Conservation (phyloP, 1,140 invertebrate species). For the Sycobia sp. region DNA sequence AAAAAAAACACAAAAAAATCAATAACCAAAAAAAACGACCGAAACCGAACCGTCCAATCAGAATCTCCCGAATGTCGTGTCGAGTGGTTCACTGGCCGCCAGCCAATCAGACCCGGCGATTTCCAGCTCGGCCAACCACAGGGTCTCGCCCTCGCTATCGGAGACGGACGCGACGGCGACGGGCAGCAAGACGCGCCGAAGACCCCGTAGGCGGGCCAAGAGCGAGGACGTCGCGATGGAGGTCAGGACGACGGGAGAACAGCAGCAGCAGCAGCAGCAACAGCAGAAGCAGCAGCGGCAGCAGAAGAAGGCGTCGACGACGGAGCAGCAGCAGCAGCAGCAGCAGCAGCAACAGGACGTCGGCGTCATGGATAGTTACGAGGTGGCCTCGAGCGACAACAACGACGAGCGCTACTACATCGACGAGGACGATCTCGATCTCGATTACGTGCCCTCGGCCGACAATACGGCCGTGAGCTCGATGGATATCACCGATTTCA, state of each 20-base stretch:
- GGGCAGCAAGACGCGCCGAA: not conserved
- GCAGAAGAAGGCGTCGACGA: too few relatives aligned
- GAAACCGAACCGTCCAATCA: too few relatives aligned
- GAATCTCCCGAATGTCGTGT: conserved; percentile 47
- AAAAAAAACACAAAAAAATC: conserved; percentile 27
- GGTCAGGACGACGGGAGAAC: conserved; percentile 2
- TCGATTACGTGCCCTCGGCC: not conserved
- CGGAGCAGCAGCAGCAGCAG: too few relatives aligned
- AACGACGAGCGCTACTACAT: not conserved
- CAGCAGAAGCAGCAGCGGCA: too few relatives aligned
- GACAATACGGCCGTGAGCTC: conserved; percentile 31
- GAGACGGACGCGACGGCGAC: conserved; percentile 21
- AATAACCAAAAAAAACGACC: conserved; percentile 11
- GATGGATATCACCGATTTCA: conserved; percentile 35
- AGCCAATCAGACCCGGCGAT: conserved; percentile 57
- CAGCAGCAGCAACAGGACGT: too few relatives aligned
- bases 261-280: too few relatives aligned
- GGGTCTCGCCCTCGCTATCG: conserved; percentile 28
- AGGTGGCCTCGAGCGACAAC: not conserved
- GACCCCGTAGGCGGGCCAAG: conserved; percentile 34
- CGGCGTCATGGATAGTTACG: too few relatives aligned
- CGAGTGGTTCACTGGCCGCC: conserved; percentile 40
- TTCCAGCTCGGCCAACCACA: conserved; percentile 56
- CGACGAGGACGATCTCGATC: conserved; percentile 26
- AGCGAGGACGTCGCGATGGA: conserved; percentile 26